These are phyloP conservation scores for Colossoma macropomum DNA, from an alignment of 2,113 vertebrate genomes.

Conservation along the genomic window DNA sequence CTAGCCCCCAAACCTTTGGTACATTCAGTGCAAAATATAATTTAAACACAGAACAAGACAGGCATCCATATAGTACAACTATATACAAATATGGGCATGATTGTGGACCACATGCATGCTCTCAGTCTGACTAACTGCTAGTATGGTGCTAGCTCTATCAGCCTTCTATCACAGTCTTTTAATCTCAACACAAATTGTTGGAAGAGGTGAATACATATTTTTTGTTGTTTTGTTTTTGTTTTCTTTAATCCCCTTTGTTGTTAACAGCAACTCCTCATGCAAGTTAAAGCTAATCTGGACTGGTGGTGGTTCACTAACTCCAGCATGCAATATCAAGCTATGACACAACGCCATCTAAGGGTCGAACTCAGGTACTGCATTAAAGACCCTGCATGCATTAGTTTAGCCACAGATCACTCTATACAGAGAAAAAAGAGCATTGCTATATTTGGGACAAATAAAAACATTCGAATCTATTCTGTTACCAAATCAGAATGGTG, in stretches of 20 bases:
- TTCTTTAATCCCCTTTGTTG: slow-evolving; percentile 26
- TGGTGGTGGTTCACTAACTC: slow-evolving; percentile 73
- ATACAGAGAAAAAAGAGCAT: slow-evolving; percentile 51
- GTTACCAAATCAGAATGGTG: slow-evolving; percentile 35
- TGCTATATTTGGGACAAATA: slow-evolving; percentile 53
- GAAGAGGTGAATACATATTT: slow-evolving; percentile 34
- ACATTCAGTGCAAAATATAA: slow-evolving; percentile 69
- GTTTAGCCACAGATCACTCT: slow-evolving; percentile 65
- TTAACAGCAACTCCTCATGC: slow-evolving; percentile 75
- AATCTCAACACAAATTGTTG: slow-evolving; percentile 13
- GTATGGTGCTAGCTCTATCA: slow-evolving; percentile 38
- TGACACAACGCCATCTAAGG: slow-evolving; percentile 75
- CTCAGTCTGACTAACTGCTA: slow-evolving; percentile 36
- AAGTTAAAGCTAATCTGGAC: slow-evolving; percentile 76
- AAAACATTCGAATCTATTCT: slow-evolving; percentile 58
- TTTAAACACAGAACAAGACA: slow-evolving; percentile 62
- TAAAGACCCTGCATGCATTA: slow-evolving; percentile 76
- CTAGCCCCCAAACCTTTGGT: slow-evolving; percentile 47
- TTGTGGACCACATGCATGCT: slow-evolving; percentile 48
- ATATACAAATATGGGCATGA: slow-evolving; percentile 59
- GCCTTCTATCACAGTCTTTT: slow-evolving; percentile 8
- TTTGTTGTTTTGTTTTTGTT: slow-evolving; percentile 6
- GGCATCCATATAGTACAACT: slow-evolving; percentile 62
- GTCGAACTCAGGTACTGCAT: slow-evolving; percentile 61
- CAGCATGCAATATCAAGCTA: slow-evolving; percentile 83